Evolutionary conservation across 2,888 invertebrate genomes (phyloP).

Genomic region (Diarsia dahlii): DNA sequence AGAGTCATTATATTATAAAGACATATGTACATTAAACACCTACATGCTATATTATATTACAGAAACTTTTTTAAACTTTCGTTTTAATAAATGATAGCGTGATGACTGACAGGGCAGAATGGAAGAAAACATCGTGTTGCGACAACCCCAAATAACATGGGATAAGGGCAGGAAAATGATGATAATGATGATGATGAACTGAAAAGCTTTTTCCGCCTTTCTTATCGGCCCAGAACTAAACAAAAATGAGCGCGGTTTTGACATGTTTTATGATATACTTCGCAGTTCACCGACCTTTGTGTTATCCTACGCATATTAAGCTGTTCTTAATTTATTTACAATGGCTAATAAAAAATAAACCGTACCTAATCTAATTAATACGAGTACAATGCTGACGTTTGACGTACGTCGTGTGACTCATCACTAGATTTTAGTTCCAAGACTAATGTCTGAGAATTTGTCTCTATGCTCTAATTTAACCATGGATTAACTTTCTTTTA

Average conservation of each 20-base stretch:
- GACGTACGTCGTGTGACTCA: background rate
- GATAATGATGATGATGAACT: too few species aligned
- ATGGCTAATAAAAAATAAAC: constrained; percentile 28
- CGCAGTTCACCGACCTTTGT: constrained; percentile 41
- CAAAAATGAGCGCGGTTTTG: background rate
- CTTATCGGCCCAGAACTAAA: background rate
- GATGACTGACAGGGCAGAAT: too few species aligned
- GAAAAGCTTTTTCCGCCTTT: background rate
- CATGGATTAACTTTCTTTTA: background rate
- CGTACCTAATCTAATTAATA: constrained; percentile 14
- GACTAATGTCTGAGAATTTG: background rate
- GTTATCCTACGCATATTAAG: constrained; percentile 34
- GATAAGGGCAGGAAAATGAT: too few species aligned
- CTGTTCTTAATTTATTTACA: constrained; percentile 30
- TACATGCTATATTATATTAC: too few species aligned
- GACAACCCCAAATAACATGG: too few species aligned
- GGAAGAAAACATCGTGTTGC: too few species aligned
- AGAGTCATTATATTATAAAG: too few species aligned
- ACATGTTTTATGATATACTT: background rate
- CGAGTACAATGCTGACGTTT: constrained; percentile 13
- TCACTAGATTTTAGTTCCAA: background rate
- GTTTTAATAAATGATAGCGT: too few species aligned
- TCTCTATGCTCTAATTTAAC: background rate
- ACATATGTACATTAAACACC: too few species aligned
- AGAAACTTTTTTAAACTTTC: too few species aligned